Percentiles rank a stretch among this genome's conserved stretches.
phyloP scores from a whole-genome alignment of 2,797 vertebrate species.

The Sebastes variabilis region DNA sequence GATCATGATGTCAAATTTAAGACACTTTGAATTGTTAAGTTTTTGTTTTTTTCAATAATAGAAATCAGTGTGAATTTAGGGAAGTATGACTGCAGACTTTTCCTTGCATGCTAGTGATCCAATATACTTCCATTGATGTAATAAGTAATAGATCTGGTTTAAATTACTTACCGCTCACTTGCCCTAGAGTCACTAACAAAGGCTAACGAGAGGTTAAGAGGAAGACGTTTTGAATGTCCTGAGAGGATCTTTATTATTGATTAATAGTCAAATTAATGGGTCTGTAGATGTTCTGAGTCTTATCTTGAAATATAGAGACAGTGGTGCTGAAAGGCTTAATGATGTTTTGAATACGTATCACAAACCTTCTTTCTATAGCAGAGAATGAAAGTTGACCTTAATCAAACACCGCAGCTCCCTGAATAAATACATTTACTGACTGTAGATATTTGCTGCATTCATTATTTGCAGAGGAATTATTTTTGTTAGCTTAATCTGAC shows the following conservation, averaged over 20 bases:
- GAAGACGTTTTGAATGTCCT: conserved; percentile 52
- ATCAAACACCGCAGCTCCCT: conserved; percentile 24
- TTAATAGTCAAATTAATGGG: conserved; percentile 58
- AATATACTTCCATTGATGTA: conserved; percentile 13
- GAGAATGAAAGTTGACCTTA: conserved; percentile 14
- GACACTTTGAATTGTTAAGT: conserved; percentile 15
- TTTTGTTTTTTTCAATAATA: conserved; percentile 18
- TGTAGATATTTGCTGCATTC: conserved; percentile 23
- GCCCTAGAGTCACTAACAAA: conserved; percentile 51
- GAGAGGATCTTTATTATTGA: conserved; percentile 65
- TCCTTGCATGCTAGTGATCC: conserved; percentile 12
- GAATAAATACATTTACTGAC: conserved; percentile 20
- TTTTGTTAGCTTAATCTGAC: conserved; percentile 53
- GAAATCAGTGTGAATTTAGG: conserved; percentile 19
- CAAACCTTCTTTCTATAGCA: neutral
- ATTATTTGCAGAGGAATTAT: conserved; percentile 52
- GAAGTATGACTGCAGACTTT: conserved; percentile 7
- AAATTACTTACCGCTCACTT: conserved; percentile 27
- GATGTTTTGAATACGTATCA: neutral
- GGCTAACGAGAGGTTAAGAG: conserved; percentile 74
- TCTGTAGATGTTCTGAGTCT: conserved; percentile 21
- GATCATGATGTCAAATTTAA: conserved; percentile 36
- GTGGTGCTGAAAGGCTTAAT: neutral
- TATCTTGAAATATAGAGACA: conserved; percentile 34
- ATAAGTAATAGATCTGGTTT: conserved; percentile 44